Evolutionary conservation across 1,140 invertebrate species (phyloP).

Genomic region (Micrasema minimum): DNA sequence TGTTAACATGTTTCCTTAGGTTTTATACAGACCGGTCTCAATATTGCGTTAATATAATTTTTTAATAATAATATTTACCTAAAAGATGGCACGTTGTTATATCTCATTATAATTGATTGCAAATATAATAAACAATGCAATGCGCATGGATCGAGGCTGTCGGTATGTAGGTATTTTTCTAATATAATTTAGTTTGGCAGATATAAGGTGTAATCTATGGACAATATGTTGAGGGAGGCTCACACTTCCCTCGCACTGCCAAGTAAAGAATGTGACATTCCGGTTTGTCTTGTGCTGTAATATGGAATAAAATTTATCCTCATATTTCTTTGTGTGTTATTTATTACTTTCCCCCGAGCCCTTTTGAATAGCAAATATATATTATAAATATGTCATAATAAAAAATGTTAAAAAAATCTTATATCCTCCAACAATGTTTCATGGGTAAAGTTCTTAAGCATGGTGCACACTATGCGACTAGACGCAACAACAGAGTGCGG

Average conservation of each 20-base stretch:
- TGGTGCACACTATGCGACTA: too few relatives aligned
- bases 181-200: constrained; percentile 52
- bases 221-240: constrained; percentile 47
- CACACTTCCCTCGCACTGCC: constrained; percentile 44
- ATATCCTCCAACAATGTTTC: too few relatives aligned
- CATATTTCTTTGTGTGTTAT: constrained; percentile 53
- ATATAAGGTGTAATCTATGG: constrained; percentile 48
- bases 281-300: constrained; percentile 70
- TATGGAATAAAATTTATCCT: constrained; percentile 70
- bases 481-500: too few relatives aligned
- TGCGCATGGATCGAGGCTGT: constrained; percentile 45
- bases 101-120: constrained; percentile 46
- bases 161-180: constrained; percentile 53
- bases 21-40: constrained; percentile 54
- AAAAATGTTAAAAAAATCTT: too few relatives aligned
- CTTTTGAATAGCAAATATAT: too few relatives aligned
- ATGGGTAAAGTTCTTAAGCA: too few relatives aligned
- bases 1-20: constrained; percentile 49
- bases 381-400: too few relatives aligned
- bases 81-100: constrained; percentile 52
- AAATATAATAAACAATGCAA: constrained; percentile 47
- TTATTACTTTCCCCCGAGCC: not conserved
- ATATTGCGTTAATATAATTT: constrained; percentile 48
- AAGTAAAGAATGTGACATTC: constrained; percentile 65
- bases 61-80: constrained; percentile 46